These are phyloP conservation scores for Zalophus californianus DNA, from an alignment of 2,797 vertebrate species.

Conservation along the genomic window DNA sequence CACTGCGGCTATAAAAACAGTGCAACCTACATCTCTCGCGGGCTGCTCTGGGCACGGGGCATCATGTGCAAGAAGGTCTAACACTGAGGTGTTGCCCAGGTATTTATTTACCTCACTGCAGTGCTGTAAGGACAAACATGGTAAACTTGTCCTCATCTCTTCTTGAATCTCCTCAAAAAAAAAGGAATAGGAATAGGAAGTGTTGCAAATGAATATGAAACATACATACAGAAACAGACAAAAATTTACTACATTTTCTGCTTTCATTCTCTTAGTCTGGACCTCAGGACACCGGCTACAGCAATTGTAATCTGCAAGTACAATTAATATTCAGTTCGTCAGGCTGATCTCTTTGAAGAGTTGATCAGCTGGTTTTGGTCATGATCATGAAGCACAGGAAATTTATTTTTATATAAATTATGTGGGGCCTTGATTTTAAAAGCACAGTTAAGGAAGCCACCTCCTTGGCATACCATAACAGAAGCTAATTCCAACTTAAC, in stretches of 20 bases:
- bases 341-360: background rate
- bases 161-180: background rate
- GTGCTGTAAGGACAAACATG: background rate
- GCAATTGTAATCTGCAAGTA: background rate
- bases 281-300: background rate
- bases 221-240: background rate
- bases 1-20: background rate
- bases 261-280: background rate
- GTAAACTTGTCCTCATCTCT: background rate
- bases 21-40: accelerated
- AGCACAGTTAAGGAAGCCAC: background rate
- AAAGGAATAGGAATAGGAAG: background rate
- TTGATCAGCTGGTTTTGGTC: background rate
- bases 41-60: background rate
- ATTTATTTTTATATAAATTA: background rate
- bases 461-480: background rate
- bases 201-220: slow-evolving; percentile 10
- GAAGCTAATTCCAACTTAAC: background rate
- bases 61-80: background rate
- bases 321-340: background rate
- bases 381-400: background rate
- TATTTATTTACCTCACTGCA: background rate
- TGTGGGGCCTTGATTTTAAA: background rate
- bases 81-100: background rate
- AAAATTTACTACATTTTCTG: background rate